phyloP scores from a whole-genome alignment of 1,140 invertebrate genomes.

The Leptinotarsa undecemlineata region DNA sequence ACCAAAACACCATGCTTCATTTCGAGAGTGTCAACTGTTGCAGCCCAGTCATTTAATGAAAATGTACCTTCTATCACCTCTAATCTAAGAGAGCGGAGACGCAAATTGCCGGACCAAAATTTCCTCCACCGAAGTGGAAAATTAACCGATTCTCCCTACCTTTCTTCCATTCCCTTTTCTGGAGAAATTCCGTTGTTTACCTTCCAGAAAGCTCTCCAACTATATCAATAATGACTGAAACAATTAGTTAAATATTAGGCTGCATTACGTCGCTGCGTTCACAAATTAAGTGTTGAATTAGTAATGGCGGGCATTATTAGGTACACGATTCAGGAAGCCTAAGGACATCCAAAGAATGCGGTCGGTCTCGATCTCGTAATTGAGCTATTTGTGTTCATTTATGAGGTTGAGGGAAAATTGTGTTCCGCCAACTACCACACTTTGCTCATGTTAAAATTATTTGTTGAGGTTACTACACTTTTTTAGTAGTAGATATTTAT shows the following conservation, averaged over 20 bases:
- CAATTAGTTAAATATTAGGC: constrained; percentile 54
- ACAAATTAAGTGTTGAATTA: constrained; percentile 44
- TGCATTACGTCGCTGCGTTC: constrained; percentile 47
- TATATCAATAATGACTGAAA: constrained; percentile 53
- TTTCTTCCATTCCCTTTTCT: neutral
- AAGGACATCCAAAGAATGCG: constrained; percentile 19
- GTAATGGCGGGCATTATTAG: constrained; percentile 32
- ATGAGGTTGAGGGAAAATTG: neutral
- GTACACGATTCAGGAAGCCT: constrained; percentile 6
- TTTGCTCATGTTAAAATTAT: too few species aligned
- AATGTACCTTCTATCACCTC: too few species aligned
- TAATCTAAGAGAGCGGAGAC: too few species aligned
- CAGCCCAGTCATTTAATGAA: too few species aligned
- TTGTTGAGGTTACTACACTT: too few species aligned
- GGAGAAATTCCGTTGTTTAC: neutral
- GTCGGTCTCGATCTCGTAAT: constrained; percentile 5
- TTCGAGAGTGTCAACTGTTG: too few species aligned
- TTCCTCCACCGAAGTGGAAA: too few species aligned
- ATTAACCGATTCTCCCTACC: neutral
- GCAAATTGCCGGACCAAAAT: too few species aligned
- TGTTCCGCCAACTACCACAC: neutral
- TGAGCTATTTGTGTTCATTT: constrained; percentile 25
- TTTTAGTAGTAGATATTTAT: too few species aligned
- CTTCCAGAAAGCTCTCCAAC: constrained; percentile 33
- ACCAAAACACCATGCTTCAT: too few species aligned